Evolutionary conservation across 1,140 invertebrate species (phyloP).

Genomic region (Varroa destructor): DNA sequence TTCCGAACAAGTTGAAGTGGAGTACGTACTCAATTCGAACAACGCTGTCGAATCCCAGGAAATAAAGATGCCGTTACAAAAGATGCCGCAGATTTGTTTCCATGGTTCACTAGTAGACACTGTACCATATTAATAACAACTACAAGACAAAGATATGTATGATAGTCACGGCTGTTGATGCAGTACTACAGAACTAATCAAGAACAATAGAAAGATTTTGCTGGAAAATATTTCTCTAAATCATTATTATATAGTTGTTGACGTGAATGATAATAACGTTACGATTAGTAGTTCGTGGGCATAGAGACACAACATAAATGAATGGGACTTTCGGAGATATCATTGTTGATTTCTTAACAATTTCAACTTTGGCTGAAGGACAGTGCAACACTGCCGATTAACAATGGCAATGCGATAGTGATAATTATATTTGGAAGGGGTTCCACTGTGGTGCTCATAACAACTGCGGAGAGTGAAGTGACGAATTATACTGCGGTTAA

Average conservation of each 20-base stretch:
- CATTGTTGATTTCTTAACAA: too few species aligned
- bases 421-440: constrained; percentile 29
- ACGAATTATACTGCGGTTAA: constrained; percentile 31
- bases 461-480: constrained; percentile 33
- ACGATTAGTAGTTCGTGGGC: too few species aligned
- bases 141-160: not conserved
- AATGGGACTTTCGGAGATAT: too few species aligned
- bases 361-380: not conserved
- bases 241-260: too few species aligned
- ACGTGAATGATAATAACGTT: too few species aligned
- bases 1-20: constrained; percentile 2
- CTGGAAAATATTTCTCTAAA: too few species aligned
- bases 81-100: not conserved
- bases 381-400: not conserved
- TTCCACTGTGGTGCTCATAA: constrained; percentile 32
- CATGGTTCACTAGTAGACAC: not conserved
- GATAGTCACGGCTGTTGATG: too few species aligned
- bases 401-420: constrained; percentile 46
- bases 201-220: too few species aligned
- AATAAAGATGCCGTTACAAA: not conserved
- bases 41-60: constrained; percentile 1
- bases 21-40: constrained; percentile 9
- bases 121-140: not conserved
- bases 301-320: too few species aligned
- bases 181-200: too few species aligned